Evolutionary conservation across 2,888 invertebrate genomes (phyloP).

Genomic region (Sarcophaga caerulescens): DNA sequence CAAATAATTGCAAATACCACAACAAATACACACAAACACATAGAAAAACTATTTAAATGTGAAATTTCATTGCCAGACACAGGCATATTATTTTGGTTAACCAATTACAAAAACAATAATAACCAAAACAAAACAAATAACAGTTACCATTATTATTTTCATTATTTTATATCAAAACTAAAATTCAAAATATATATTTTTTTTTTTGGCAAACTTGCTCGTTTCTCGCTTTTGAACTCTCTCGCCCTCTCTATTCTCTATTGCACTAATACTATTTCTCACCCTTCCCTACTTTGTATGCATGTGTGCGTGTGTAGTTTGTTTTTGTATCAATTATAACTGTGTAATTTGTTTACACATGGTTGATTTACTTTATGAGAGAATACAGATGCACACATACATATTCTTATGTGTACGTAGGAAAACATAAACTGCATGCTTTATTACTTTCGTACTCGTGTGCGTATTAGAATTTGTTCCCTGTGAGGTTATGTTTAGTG

Average conservation of each 20-base stretch:
- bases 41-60: conserved; percentile 20
- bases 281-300: not conserved
- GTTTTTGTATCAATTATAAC: conserved; percentile 15
- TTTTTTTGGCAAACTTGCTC: conserved; percentile 28
- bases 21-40: not conserved
- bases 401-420: too few relatives aligned
- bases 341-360: conserved; percentile 59
- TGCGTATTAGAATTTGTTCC: conserved; percentile 13
- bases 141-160: conserved; percentile 36
- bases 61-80: conserved; percentile 61
- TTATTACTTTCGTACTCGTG: not conserved
- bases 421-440: not conserved
- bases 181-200: not conserved
- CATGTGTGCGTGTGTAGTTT: not conserved
- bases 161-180: conserved; percentile 7
- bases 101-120: conserved; percentile 51
- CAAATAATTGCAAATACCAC: not conserved
- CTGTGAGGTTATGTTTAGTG: conserved; percentile 33
- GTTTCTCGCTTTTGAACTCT: not conserved
- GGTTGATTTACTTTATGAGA: conserved; percentile 41
- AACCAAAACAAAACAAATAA: not conserved
- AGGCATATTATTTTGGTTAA: conserved; percentile 63
- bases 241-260: not conserved
- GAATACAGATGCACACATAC: not conserved
- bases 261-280: not conserved